These are phyloP conservation scores for Drosophila barbarae DNA, from an alignment of 2,888 invertebrate genomes.

Conservation along the genomic window DNA sequence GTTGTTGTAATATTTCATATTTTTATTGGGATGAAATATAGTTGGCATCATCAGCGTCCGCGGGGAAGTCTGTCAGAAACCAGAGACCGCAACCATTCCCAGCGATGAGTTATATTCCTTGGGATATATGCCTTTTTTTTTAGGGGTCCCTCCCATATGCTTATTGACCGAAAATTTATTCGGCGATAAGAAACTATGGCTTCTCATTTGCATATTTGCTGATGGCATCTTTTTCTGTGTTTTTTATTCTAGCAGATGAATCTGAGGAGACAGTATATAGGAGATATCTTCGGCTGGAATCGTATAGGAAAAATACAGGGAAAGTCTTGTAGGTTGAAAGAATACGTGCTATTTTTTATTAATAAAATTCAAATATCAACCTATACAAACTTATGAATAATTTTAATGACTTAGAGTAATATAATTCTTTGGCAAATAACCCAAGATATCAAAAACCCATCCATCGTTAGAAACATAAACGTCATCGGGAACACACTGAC, in stretches of 20 bases:
- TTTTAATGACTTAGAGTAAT: background rate
- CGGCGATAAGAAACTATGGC: constrained; percentile 36
- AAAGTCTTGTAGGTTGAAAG: background rate
- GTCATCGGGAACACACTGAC: constrained; percentile 8
- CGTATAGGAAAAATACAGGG: background rate
- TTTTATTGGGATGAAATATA: constrained; percentile 67
- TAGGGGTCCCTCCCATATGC: constrained; percentile 26
- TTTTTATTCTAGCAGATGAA: background rate
- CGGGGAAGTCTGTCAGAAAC: constrained; percentile 34
- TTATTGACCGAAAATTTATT: constrained; percentile 38
- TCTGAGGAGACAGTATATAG: too few relatives aligned
- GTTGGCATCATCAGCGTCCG: constrained; percentile 61
- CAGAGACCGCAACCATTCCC: constrained; percentile 46
- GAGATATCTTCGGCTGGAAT: background rate
- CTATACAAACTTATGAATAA: background rate
- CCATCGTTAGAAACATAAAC: constrained; percentile 26
- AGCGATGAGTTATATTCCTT: constrained; percentile 55
- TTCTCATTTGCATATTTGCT: constrained; percentile 29
- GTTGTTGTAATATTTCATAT: constrained; percentile 53
- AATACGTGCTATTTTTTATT: background rate
- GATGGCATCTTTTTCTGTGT: constrained; percentile 16
- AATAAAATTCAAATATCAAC: background rate
- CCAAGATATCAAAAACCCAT: constrained; percentile 13
- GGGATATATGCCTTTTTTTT: constrained; percentile 16
- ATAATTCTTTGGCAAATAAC: constrained; percentile 11